Evolutionary conservation across 2,113 vertebrate genomes (phyloP).

Genomic region (Thermophis baileyi): DNA sequence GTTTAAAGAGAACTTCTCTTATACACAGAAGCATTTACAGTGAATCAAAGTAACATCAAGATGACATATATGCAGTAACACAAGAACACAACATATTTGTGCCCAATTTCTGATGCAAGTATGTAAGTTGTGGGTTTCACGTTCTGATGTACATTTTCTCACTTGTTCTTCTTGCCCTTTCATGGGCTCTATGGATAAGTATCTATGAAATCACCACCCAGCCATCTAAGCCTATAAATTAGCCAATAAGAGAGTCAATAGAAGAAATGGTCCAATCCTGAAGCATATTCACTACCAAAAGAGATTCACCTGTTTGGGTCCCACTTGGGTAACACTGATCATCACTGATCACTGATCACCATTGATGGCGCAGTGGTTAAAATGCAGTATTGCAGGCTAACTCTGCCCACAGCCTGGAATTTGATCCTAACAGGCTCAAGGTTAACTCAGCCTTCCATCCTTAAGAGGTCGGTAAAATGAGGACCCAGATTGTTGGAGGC

Average conservation of each 20-base stretch:
- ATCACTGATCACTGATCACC: background rate
- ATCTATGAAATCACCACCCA: background rate
- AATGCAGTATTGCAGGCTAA: background rate
- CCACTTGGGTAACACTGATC: background rate
- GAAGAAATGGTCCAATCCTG: background rate
- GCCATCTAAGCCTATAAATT: background rate
- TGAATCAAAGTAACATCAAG: background rate
- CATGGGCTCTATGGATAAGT: background rate
- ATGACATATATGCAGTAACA: background rate
- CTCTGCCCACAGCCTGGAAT: background rate
- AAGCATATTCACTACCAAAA: background rate
- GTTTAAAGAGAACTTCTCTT: background rate
- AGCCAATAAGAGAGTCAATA: background rate
- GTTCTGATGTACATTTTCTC: background rate
- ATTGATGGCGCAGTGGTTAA: background rate
- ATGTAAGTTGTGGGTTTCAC: background rate
- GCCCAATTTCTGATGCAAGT: background rate
- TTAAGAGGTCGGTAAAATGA: background rate
- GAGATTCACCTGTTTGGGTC: background rate
- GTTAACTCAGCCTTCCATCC: background rate
- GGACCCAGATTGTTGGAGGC: background rate
- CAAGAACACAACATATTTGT: background rate
- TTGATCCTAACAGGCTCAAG: background rate
- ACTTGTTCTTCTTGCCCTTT: background rate
- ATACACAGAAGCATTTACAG: background rate